Conservation (phyloP, 2,888 invertebrate species). For the Petrophora chlorosata region DNA sequence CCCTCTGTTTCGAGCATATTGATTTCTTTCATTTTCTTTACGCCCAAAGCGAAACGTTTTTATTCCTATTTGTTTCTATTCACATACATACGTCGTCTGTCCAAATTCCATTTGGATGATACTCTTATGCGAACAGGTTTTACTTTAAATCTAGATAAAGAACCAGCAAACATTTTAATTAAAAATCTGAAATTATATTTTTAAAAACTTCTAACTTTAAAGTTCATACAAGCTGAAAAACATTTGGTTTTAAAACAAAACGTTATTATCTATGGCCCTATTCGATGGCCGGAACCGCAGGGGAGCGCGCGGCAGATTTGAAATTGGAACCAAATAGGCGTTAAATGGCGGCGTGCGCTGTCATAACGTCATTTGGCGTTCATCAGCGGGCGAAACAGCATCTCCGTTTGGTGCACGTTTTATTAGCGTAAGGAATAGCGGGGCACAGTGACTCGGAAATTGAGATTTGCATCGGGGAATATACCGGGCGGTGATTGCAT, state of each 20-base stretch:
- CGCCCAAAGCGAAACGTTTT: slow-evolving; percentile 61
- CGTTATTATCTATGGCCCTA: slow-evolving; percentile 71
- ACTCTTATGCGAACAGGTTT: slow-evolving; percentile 57
- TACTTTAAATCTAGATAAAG: slow-evolving; percentile 46
- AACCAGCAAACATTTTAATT: slow-evolving; percentile 32
- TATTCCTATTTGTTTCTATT: slow-evolving; percentile 66
- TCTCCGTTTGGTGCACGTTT: slow-evolving; percentile 81
- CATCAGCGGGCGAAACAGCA: slow-evolving; percentile 82
- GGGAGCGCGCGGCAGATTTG: slow-evolving; percentile 83
- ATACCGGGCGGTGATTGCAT: slow-evolving; percentile 79
- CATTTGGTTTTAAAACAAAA: slow-evolving; percentile 64
- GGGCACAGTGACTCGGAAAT: slow-evolving; percentile 79
- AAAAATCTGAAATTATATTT: slow-evolving; percentile 11
- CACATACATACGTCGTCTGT: slow-evolving; percentile 55
- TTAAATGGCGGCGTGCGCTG: slow-evolving; percentile 86
- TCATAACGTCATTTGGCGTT: slow-evolving; percentile 83
- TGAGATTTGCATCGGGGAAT: slow-evolving; percentile 78
- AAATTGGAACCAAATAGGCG: slow-evolving; percentile 87
- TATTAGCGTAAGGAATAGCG: slow-evolving; percentile 84
- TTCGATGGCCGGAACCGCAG: slow-evolving; percentile 77
- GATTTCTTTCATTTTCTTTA: slow-evolving; percentile 73
- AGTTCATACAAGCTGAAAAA: slow-evolving; percentile 21
- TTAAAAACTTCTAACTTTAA: not conserved
- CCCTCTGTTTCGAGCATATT: slow-evolving; percentile 62
- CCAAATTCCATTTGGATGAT: slow-evolving; percentile 72